Evolutionary conservation across 2,113 vertebrate species (phyloP), one percentile per base, ranked within the genome.

Genomic region (Corythaixoides concolor): DNA sequence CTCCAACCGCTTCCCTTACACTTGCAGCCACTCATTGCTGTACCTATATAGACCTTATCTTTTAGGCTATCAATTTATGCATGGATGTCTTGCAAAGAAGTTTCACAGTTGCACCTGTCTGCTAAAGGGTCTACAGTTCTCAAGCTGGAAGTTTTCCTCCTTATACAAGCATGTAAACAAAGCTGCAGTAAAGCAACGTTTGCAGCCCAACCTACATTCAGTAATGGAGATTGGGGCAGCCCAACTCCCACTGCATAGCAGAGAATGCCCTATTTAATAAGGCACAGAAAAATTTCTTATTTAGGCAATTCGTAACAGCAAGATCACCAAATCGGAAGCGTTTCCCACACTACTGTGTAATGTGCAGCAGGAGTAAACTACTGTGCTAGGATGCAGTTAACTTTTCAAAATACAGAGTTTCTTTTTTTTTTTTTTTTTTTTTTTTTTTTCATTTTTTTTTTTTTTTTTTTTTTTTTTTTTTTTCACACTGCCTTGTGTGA

Each of bases 341-440:
- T 62, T 75, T 62, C 56, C 66, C 88, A 53, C 37, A 60, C 30
- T 15, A 21, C n/a, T 30, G 32, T 19, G 0, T 8, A 64, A 77
- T 33, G 15, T 19, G 43, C 60, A 92, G 85, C 72, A 86, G 37
- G 32, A 70, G 39, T 37, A 78, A 89, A 62, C 49, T 63, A 17
- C 80, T 59, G 58, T 22, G 73, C 83, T 33, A 84, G 66, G 72
- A 90, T 4, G 37, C 73, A 73, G 73, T 47, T 10, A 2, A 81
- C 86, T 93, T 93, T 27, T 92, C 39, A 75, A 64, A 93, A 81
- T 28, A 87, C 58, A 37, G 85, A 91, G 85, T 83, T 87, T 64
- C 69, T 77, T 90, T 68, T 75, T 33, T 22, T 79, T 74, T 72
- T 77, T 89, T 64, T 28, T 47, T 33, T 37, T 32, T 11, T 28